Base-by-base conservation (phyloP, 1,140 invertebrate genomes). In the Pseudomyrmex pallidus region DNA sequence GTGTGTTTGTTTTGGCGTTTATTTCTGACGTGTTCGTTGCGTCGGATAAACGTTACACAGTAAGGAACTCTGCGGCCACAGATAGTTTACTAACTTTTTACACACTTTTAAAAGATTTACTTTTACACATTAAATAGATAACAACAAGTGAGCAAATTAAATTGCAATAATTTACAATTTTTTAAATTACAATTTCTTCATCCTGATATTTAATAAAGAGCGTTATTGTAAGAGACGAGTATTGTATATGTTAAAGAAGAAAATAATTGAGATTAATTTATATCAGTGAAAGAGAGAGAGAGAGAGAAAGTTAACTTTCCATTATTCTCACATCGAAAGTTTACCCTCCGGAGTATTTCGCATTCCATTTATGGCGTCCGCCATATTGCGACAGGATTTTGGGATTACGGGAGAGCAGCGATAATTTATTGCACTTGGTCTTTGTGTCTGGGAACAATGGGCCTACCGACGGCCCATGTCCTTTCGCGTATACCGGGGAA, bases 401-500 rank as follows among this genome's bases (percentile, higher is more conserved):
- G 46, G 35, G 52, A 82, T 76, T 72, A 67, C 67, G 15, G 25
- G 20, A 46, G 73, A 74, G 17, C 62, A 22, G 84, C 86, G 85
- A 90, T 91, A 90, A 91, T 91, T 91, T 84, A 91, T 89, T 84
- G 85, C 84, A 48, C 56, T 59, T 67, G 68, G 64, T 74, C 87
- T 90, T 91, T 91, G 90, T 91, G 59, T 25, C 62, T 35, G 61
- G 73, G 82, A 87, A 91, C 90, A 91, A 91, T 90, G 63, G 74
- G 35, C 35, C 54, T 64, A 62, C 67, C 20, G 61, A 56, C 66
- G 72, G n/a, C 54, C 56, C 64, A 22, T 4, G 22, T 56, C 46
- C 63, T 17, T 63, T 20, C n/a, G 44, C 35, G 35, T 35, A 46
- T 15, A 76, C 54, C 22, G 59, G 48, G 44, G 35, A 35, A 35